phyloP scores from a whole-genome alignment of 1,140 invertebrate genomes.

The Drosophila repleta region DNA sequence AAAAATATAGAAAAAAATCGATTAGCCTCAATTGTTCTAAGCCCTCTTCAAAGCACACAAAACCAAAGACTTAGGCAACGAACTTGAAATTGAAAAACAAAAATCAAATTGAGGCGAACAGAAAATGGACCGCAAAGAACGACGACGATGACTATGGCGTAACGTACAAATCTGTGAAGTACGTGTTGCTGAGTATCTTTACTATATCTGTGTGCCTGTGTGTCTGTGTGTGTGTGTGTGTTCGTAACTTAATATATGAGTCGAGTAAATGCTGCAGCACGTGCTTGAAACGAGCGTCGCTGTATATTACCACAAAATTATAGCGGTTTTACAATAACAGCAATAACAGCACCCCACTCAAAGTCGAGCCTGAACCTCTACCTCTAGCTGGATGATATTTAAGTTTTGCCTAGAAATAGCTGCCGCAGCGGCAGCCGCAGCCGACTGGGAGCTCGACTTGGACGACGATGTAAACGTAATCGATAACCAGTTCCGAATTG shows the following conservation, averaged over 20 bases:
- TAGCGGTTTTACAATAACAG: conserved; percentile 77
- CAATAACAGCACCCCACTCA: conserved; percentile 46
- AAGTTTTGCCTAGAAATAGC: conserved; percentile 74
- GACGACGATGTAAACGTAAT: conserved; percentile 65
- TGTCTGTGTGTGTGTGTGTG: conserved; percentile 52
- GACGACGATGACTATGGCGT: conserved; percentile 62
- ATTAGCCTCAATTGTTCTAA: conserved; percentile 80
- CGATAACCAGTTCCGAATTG: conserved; percentile 82
- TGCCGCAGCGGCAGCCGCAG: conserved; percentile 38
- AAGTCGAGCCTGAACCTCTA: conserved; percentile 30
- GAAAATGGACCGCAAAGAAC: conserved; percentile 37
- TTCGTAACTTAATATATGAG: conserved; percentile 73
- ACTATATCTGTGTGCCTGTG: conserved; percentile 15
- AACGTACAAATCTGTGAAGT: conserved; percentile 81
- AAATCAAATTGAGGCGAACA: conserved; percentile 38
- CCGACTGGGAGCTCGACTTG: conserved; percentile 9
- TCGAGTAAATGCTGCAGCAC: conserved; percentile 77
- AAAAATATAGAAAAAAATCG: conserved; percentile 68
- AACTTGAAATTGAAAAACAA: conserved; percentile 77
- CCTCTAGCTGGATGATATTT: conserved; percentile 70
- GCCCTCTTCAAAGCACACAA: conserved; percentile 52
- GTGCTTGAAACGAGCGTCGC: conserved; percentile 79
- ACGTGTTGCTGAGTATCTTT: conserved; percentile 68
- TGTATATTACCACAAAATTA: conserved; percentile 82
- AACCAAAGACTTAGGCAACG: conserved; percentile 72